Evolutionary conservation across 2,888 invertebrate genomes (phyloP).

Genomic region (Thymelicus sylvestris): DNA sequence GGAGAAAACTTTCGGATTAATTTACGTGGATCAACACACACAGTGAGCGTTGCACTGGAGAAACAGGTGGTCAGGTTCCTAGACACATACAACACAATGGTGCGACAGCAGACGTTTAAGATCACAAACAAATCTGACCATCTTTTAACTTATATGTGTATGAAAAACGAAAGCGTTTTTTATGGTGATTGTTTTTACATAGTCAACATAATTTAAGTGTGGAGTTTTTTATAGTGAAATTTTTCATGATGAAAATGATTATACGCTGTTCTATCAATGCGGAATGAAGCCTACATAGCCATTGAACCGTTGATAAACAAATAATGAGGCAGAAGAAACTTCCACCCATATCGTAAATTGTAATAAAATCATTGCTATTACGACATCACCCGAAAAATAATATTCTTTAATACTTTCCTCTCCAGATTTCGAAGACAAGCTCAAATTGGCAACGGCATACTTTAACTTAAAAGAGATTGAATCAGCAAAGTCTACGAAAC

Average conservation of each 20-base stretch:
- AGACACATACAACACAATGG: conserved; percentile 85
- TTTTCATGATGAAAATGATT: too few relatives aligned
- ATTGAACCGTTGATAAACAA: too few relatives aligned
- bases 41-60: conserved; percentile 78
- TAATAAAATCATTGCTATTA: too few relatives aligned
- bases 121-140: conserved; percentile 84
- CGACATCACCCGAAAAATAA: neutral
- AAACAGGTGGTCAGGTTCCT: conserved; percentile 78
- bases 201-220: too few relatives aligned
- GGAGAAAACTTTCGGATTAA: conserved; percentile 80
- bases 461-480: conserved; percentile 68
- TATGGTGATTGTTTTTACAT: conserved; percentile 54
- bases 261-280: too few relatives aligned
- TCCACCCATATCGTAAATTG: too few relatives aligned
- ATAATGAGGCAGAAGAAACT: too few relatives aligned
- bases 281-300: too few relatives aligned
- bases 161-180: conserved; percentile 74
- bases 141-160: conserved; percentile 83
- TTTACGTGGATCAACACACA: conserved; percentile 71
- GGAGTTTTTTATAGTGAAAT: neutral
- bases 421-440: conserved; percentile 75
- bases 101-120: conserved; percentile 76
- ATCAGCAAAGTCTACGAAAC: conserved; percentile 62
- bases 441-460: conserved; percentile 67
- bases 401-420: conserved; percentile 13